These are phyloP conservation scores for Cerceris rybyensis DNA, from an alignment of 2,888 invertebrate genomes.

Conservation along the genomic window DNA sequence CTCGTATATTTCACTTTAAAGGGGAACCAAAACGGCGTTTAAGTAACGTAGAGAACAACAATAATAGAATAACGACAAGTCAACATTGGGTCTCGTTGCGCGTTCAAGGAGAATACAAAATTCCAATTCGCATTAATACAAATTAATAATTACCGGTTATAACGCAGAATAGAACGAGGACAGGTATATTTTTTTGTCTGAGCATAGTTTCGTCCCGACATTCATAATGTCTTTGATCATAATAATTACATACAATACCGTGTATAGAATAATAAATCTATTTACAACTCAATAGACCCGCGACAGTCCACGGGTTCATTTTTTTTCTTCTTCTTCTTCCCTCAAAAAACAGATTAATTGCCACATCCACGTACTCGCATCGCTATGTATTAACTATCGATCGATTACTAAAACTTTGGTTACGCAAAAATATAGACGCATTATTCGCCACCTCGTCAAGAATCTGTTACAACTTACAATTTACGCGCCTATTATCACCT, in stretches of 20 bases:
- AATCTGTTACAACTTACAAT: constrained; percentile 35
- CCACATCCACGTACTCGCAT: constrained; percentile 54
- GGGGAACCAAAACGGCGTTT: constrained; percentile 52
- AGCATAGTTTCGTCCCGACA: constrained; percentile 50
- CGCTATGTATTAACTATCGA: constrained; percentile 52
- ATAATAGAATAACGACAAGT: constrained; percentile 62
- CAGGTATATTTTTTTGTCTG: constrained; percentile 42
- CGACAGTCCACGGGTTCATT: constrained; percentile 39
- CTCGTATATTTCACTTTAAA: constrained; percentile 57
- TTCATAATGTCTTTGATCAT: constrained; percentile 38
- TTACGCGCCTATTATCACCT: constrained; percentile 47
- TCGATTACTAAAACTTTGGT: constrained; percentile 78
- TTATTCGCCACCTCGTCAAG: constrained; percentile 43
- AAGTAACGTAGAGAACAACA: constrained; percentile 62
- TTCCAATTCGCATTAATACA: constrained; percentile 42
- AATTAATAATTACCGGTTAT: constrained; percentile 23
- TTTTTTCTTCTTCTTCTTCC: constrained; percentile 42
- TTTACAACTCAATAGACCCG: constrained; percentile 67
- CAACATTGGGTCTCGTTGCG: constrained; percentile 34
- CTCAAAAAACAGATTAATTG: constrained; percentile 44
- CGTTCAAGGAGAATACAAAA: constrained; percentile 33
- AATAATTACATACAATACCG: constrained; percentile 43
- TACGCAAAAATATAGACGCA: constrained; percentile 80
- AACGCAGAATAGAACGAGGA: constrained; percentile 38
- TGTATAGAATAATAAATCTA: constrained; percentile 70